These are phyloP conservation scores for Dicranocentrus wangi DNA, from an alignment of 2,888 invertebrate genomes.

Conservation along the genomic window DNA sequence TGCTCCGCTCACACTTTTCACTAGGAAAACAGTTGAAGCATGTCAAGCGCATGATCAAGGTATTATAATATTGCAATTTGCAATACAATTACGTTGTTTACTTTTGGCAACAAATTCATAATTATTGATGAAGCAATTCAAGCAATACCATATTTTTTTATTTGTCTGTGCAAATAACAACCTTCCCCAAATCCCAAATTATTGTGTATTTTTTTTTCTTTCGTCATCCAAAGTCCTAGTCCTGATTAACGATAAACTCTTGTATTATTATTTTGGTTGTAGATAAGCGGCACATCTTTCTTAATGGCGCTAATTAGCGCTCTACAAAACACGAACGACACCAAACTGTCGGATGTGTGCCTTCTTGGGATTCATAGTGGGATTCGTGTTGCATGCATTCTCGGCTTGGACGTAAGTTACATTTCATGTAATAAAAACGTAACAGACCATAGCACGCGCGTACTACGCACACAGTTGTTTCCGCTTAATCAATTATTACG, in stretches of 20 bases:
- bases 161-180: too few relatives aligned
- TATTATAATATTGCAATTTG: conserved; percentile 17
- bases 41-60: conserved; percentile 63
- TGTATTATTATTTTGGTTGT: conserved; percentile 21
- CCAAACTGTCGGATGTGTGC: conserved; percentile 61
- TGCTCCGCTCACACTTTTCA: conserved; percentile 56
- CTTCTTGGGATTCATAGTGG: conserved; percentile 63
- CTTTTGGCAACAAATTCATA: conserved; percentile 4
- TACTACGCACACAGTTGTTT: too few relatives aligned
- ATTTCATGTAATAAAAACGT: not conserved
- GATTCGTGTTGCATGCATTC: conserved; percentile 63
- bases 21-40: conserved; percentile 61
- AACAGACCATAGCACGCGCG: too few relatives aligned
- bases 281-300: conserved; percentile 63
- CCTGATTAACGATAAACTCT: not conserved
- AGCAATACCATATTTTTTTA: too few relatives aligned
- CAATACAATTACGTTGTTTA: too few relatives aligned
- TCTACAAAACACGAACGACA: conserved; percentile 61
- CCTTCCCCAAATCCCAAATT: too few relatives aligned
- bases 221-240: not conserved
- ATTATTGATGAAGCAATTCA: too few relatives aligned
- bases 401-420: conserved; percentile 59
- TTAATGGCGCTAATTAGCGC: conserved; percentile 59
- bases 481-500: conserved; percentile 35
- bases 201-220: too few relatives aligned